Base-by-base conservation (phyloP, 1,140 invertebrate species). In the Anoplolepis gracilipes region DNA sequence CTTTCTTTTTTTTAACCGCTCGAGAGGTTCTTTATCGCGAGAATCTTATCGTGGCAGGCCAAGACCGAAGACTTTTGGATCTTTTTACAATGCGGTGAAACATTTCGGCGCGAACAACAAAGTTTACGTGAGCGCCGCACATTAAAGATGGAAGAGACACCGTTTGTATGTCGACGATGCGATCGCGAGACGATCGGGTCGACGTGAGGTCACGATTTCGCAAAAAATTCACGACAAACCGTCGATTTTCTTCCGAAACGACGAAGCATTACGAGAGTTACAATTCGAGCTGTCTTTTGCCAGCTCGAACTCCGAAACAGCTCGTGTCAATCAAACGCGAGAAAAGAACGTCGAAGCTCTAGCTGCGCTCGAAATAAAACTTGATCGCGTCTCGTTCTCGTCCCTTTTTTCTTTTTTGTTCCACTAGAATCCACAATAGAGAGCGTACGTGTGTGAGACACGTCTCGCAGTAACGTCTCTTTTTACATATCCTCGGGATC, bases 391-490 rank as follows among this genome's bases (percentile, higher is more conserved):
- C 78, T 53, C 30, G n/a, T 39, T 33, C 25, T 33, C 25, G 25
- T 13, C 57, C 22, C 22, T 16, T 33, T 39, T 16, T 1, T 61
- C 25, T 30, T 7, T 10, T 65, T 42, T 39, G n/a, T 22, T 30
- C 13, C 11, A 78, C 25, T 28, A 2, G 16, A 22, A 42, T 77
- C 8, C 36, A 28, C 39, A 30, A 55, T 69, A 46, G 62, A 36
- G 8, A 19, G 5, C n/a, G n/a, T 33, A 49, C 30, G 30, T 36
- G n/a, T 79, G 36, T 36, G 53, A 46, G 36, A 82, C 78, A 82
- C 78, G 78, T 82, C n/a, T 46, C 67, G 36, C 5, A 25, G 28
- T 61, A 73, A 82, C 28, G 36, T 73, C 53, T 82, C 70, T 70
- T 53, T 72, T 82, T 59, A 42, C 8, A 36, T 61, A 59, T 82